Percentiles rank a stretch among this genome's conserved stretches.
phyloP scores from a whole-genome alignment of 2,888 invertebrate genomes.

The Aelia acuminata region DNA sequence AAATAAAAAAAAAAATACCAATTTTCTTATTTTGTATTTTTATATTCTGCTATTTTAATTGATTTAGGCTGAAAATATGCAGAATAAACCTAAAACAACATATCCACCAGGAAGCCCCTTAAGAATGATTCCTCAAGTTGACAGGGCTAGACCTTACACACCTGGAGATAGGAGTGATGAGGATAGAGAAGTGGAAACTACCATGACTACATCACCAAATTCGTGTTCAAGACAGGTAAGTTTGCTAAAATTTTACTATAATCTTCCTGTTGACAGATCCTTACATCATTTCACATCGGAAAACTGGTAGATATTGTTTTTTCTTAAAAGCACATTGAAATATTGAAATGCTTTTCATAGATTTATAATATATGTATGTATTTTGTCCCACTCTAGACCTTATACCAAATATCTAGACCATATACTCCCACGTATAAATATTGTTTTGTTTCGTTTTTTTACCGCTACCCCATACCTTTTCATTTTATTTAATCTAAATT shows the following conservation, averaged over 20 bases:
- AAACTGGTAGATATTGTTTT: not conserved
- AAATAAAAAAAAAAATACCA: not conserved
- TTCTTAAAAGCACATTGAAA: not conserved
- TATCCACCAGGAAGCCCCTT: conserved; percentile 65
- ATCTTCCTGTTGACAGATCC: not conserved
- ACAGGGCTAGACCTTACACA: conserved; percentile 60
- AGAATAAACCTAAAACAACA: not conserved
- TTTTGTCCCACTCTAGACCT: too few relatives aligned
- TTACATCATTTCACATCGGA: not conserved
- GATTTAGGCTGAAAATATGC: conserved; percentile 5
- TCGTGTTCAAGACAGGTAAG: conserved; percentile 1
- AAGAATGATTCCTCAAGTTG: conserved; percentile 62
- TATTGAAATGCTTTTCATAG: too few relatives aligned
- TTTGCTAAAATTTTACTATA: not conserved
- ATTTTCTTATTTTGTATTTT: not conserved
- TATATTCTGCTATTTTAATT: conserved; percentile 17
- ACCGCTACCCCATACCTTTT: too few relatives aligned
- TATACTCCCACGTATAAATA: too few relatives aligned
- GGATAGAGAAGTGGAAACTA: conserved; percentile 66
- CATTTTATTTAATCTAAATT: too few relatives aligned
- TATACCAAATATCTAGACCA: too few relatives aligned
- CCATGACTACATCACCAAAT: conserved; percentile 53
- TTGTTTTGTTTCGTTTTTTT: too few relatives aligned
- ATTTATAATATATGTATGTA: too few relatives aligned
- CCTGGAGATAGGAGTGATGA: conserved; percentile 63